Base-by-base conservation (phyloP, 2,113 vertebrate species). In the Isurus oxyrinchus region DNA sequence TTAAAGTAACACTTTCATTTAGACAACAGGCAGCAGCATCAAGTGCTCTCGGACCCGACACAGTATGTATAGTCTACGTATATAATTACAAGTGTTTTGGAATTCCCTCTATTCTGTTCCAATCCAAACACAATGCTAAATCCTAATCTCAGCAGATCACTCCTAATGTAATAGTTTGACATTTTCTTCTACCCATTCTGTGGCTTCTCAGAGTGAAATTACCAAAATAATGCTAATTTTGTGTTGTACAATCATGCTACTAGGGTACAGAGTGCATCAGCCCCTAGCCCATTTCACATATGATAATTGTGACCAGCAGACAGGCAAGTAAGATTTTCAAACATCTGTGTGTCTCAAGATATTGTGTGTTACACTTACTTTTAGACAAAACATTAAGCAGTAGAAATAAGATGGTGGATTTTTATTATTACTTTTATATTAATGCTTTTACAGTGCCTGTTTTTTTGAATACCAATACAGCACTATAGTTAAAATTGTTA, bases 391-490 rank as follows among this genome's bases (percentile, higher is more conserved):
- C 81, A 4, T 84, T 61, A 55, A 91, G 53, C 5, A 19, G 3
- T 63, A 93, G 31, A n/a, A 93, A n/a, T 40, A n/a, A 61, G 13
- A 93, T 61, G 59, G 35, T 93, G 31, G n/a, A 25, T 93, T 93
- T 93, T 21, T 19, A 81, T 81, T 40, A 19, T 31, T 31, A 31
- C 1, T 72, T 69, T 44, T 49, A 53, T 16, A 49, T 72, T 8
- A 53, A 19, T 95, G 63, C 5, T 16, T 53, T 31, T 25, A 67
- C 2, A 25, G 44, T 27, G 93, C 23, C 55, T 91, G 25, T 31
- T 95, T 61, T 86, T n/a, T 95, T 95, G 63, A 35, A 67, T 69
- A 95, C 94, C 66, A 53, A 21, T 95, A 44, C 93, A 95, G 93
- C 93, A 95, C 61, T 95, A 67, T 16, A 40, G 14, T 94, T 27